These are phyloP conservation scores for Mactra quadrangularis DNA, from an alignment of 1,140 invertebrate species.

Conservation along the genomic window DNA sequence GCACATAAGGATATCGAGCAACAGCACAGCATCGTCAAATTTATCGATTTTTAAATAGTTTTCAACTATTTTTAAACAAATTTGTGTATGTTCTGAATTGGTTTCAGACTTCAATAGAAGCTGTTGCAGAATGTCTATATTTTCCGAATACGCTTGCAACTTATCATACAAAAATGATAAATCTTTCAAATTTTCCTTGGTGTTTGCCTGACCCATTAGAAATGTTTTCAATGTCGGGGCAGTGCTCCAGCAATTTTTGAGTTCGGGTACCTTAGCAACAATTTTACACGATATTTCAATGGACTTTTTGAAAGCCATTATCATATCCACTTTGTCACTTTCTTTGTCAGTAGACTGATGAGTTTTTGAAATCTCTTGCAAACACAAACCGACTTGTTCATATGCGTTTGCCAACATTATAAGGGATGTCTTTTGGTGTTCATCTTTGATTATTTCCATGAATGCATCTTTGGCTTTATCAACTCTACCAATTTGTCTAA, in stretches of 20 bases:
- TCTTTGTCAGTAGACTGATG: neutral
- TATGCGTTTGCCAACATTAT: conserved; percentile 29
- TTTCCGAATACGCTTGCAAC: neutral
- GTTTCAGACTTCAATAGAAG: neutral
- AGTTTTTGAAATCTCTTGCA: conserved; percentile 3
- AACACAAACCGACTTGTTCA: conserved; percentile 30
- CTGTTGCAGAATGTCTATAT: neutral
- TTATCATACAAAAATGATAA: conserved; percentile 4
- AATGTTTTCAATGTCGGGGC: conserved; percentile 1
- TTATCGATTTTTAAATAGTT: neutral
- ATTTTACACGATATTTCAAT: conserved; percentile 15
- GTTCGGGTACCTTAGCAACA: conserved; percentile 7
- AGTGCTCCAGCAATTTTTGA: neutral
- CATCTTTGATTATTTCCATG: conserved; percentile 10
- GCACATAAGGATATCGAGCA: conserved; percentile 26
- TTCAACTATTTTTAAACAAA: conserved; percentile 17
- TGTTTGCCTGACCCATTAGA: neutral
- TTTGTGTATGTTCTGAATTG: conserved; percentile 1
- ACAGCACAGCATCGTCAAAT: conserved; percentile 31
- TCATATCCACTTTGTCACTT: neutral
- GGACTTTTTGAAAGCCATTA: neutral
- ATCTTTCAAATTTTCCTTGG: neutral
- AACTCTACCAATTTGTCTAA: conserved; percentile 1
- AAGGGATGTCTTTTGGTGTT: conserved; percentile 2
- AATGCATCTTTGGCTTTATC: conserved; percentile 13